These are phyloP conservation scores for Seira sanloemensis DNA, from an alignment of 2,888 invertebrate species.

Conservation along the genomic window DNA sequence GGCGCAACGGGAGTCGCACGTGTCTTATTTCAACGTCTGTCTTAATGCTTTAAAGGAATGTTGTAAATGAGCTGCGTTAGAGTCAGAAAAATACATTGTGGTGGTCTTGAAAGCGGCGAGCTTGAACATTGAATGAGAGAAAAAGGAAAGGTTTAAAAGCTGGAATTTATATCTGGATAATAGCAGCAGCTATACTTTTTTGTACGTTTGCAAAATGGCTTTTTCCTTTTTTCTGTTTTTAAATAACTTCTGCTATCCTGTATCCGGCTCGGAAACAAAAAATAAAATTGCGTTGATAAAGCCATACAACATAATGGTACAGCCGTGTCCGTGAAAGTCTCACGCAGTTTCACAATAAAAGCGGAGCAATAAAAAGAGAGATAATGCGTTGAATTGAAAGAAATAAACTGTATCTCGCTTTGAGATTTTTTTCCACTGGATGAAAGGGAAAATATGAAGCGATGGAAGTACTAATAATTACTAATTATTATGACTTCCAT, in stretches of 20 bases:
- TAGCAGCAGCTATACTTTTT: too few relatives aligned
- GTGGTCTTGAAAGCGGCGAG: too few relatives aligned
- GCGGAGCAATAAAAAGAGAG: background rate
- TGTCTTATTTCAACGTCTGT: conserved; percentile 34
- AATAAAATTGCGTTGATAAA: background rate
- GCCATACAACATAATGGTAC: background rate
- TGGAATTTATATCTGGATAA: too few relatives aligned
- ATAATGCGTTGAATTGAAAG: background rate
- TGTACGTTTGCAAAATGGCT: background rate
- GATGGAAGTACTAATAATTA: background rate
- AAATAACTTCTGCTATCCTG: background rate
- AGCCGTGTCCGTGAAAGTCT: background rate
- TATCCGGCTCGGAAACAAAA: too few relatives aligned
- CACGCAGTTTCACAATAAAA: background rate
- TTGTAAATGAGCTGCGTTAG: background rate
- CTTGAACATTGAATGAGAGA: too few relatives aligned
- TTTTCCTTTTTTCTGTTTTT: background rate
- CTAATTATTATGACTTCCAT: background rate
- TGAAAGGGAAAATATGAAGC: background rate
- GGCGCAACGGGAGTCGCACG: conserved; percentile 41
- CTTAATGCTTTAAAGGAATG: background rate
- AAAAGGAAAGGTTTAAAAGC: too few relatives aligned
- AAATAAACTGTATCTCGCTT: background rate
- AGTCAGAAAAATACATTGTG: too few relatives aligned
- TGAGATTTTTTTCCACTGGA: background rate